phyloP scores from a whole-genome alignment of 2,888 invertebrate genomes.

The Pammene aurita region DNA sequence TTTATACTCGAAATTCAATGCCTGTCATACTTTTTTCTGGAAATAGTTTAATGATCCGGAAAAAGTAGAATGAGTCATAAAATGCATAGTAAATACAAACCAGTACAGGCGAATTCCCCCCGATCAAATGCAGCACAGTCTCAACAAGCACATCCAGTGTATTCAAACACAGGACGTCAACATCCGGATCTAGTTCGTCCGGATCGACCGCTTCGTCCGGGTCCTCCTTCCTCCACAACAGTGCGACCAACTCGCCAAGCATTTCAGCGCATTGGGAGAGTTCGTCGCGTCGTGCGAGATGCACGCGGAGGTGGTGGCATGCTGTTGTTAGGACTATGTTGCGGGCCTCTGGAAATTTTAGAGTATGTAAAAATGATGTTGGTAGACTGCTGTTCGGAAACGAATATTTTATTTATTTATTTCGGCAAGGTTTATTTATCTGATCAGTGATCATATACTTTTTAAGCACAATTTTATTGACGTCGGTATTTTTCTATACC shows the following conservation, averaged over 20 bases:
- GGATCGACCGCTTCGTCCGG: constrained; percentile 74
- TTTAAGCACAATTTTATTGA: too few relatives aligned
- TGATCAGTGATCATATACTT: too few relatives aligned
- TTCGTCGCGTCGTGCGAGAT: constrained; percentile 92
- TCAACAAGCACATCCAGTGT: constrained; percentile 93
- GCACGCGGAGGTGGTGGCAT: constrained; percentile 92
- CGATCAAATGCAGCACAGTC: constrained; percentile 91
- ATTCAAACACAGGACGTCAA: constrained; percentile 91
- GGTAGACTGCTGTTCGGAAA: too few relatives aligned
- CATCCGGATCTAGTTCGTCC: constrained; percentile 85
- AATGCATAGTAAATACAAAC: constrained; percentile 62
- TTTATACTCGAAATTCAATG: too few relatives aligned
- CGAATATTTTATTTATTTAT: too few relatives aligned
- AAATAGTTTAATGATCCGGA: too few relatives aligned
- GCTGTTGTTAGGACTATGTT: constrained; percentile 91
- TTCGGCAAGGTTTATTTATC: too few relatives aligned
- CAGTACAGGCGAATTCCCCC: constrained; percentile 88
- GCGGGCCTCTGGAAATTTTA: constrained; percentile 87
- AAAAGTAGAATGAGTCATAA: too few relatives aligned
- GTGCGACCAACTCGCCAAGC: constrained; percentile 90
- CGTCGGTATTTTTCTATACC: too few relatives aligned
- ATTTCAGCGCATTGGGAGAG: constrained; percentile 93
- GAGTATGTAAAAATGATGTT: neutral
- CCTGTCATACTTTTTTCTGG: too few relatives aligned
- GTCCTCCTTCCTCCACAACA: constrained; percentile 80